Evolutionary conservation across 35 echinoderm and acorn worm genomes (phyloP), one percentile per base, ranked within the genome.

Genomic region (Strongylocentrotus purpuratus): DNA sequence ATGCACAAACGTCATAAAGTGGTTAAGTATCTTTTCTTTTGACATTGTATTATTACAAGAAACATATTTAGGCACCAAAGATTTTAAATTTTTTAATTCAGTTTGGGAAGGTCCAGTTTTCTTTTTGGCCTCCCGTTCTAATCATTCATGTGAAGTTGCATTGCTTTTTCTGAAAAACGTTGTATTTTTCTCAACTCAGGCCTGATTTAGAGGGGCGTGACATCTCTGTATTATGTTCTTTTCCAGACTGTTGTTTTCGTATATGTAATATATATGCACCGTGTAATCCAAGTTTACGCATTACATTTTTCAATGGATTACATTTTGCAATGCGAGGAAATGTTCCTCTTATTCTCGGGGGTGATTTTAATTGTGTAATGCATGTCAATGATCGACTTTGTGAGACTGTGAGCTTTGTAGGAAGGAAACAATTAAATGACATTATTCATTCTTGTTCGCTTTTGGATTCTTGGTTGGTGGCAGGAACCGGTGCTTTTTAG

Each of bases 31-130:
- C 20, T 86, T 95, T n/a, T 46, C 32, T 91, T 87, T 95, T 31
- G 90, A 95, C 93, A 70, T 95, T 92, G 87, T 93, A 11, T 71
- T 95, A 46, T 28, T 95, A 33, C 95, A 95, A 52, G 89, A 95
- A 91, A 95, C 95, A 6, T 95, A 46, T 85, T 11, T 95, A 78
- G 31, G 50, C 35, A 12, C 32, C 45, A 17, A 45, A 15, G 95
- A 95, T 92, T 86, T 91, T 46, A 31, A 95, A 11, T 20, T 2
- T 33, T 85, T 95, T 31, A 95, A 95, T 25, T 17, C 22, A 31
- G 50, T 46, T 12, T 95, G 88, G 95, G 65, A 65, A n/a, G n/a
- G n/a, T n/a, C n/a, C n/a, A n/a, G n/a, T n/a, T n/a, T n/a, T n/a
- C n/a, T n/a, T n/a, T n/a, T 15, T 58, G 95, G 9, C 8, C 22